Conservation (phyloP, 2,888 invertebrate species). For the Tuta absoluta region DNA sequence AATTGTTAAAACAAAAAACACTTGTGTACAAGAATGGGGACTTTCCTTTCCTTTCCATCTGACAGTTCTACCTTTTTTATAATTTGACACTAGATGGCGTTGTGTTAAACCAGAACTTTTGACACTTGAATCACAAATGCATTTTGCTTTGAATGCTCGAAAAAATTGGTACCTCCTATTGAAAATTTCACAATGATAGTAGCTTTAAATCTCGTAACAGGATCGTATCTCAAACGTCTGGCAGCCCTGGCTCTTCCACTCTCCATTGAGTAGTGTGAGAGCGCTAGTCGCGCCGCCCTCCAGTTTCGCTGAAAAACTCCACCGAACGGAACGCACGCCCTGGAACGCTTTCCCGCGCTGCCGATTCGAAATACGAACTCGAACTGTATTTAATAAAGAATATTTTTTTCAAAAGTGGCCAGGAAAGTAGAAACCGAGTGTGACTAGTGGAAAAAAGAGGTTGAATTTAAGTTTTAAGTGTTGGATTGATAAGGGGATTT, state of each 20-base stretch:
- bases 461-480: slow-evolving; percentile 36
- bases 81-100: too few relatives aligned
- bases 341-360: slow-evolving; percentile 57
- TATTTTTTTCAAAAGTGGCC: slow-evolving; percentile 40
- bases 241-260: slow-evolving; percentile 46
- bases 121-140: too few relatives aligned
- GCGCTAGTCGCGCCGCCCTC: slow-evolving; percentile 53
- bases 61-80: too few relatives aligned
- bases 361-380: slow-evolving; percentile 59
- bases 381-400: slow-evolving; percentile 50
- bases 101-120: too few relatives aligned
- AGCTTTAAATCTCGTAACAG: background rate
- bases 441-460: slow-evolving; percentile 34
- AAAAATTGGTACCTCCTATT: too few relatives aligned
- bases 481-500: slow-evolving; percentile 25
- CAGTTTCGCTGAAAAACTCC: slow-evolving; percentile 68
- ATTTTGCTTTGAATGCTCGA: too few relatives aligned
- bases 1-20: too few relatives aligned
- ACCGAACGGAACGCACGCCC: slow-evolving; percentile 59
- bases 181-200: too few relatives aligned
- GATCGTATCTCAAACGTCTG: too few relatives aligned
- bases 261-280: slow-evolving; percentile 40
- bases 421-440: slow-evolving; percentile 36
- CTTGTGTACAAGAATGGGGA: too few relatives aligned
- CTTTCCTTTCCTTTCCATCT: too few relatives aligned